Percentiles rank a stretch among this genome's conserved stretches.
phyloP scores from a whole-genome alignment of 2,888 invertebrate genomes.

The Esperia sulphurella region DNA sequence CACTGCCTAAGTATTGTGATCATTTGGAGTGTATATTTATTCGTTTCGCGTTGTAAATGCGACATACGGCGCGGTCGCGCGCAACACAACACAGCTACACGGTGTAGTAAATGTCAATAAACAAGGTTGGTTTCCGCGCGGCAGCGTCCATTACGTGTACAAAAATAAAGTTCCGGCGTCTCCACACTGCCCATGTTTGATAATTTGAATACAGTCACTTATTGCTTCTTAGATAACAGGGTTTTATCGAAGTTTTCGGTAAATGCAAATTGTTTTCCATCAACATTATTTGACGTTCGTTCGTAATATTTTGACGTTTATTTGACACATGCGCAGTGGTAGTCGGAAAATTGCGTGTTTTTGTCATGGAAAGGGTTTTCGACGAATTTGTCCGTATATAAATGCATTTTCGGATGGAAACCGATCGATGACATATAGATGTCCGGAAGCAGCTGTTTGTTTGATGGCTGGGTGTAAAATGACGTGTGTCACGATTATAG shows the following conservation, averaged over 20 bases:
- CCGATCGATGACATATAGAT: too few relatives aligned
- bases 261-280: constrained; percentile 2
- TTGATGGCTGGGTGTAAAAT: too few relatives aligned
- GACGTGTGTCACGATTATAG: too few relatives aligned
- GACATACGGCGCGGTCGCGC: constrained; percentile 59
- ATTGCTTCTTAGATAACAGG: constrained; percentile 1
- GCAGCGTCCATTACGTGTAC: constrained; percentile 9
- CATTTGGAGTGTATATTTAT: constrained; percentile 31
- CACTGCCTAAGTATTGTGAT: constrained; percentile 32
- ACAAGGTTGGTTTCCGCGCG: constrained; percentile 23
- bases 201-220: not conserved
- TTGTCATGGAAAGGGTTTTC: not conserved
- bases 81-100: constrained; percentile 54
- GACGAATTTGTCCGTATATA: not conserved
- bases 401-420: too few relatives aligned
- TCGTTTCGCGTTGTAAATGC: constrained; percentile 36
- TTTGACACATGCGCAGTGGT: constrained; percentile 9
- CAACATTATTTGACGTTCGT: constrained; percentile 1
- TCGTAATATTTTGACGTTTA: constrained; percentile 5
- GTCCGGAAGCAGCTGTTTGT: too few relatives aligned
- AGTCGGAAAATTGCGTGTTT: not conserved
- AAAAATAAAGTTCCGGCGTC: not conserved
- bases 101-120: constrained; percentile 42
- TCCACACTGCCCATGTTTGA: not conserved
- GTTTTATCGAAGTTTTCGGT: constrained; percentile 5